Base-by-base conservation (phyloP, 2,113 vertebrate species). In the Micromys minutus region DNA sequence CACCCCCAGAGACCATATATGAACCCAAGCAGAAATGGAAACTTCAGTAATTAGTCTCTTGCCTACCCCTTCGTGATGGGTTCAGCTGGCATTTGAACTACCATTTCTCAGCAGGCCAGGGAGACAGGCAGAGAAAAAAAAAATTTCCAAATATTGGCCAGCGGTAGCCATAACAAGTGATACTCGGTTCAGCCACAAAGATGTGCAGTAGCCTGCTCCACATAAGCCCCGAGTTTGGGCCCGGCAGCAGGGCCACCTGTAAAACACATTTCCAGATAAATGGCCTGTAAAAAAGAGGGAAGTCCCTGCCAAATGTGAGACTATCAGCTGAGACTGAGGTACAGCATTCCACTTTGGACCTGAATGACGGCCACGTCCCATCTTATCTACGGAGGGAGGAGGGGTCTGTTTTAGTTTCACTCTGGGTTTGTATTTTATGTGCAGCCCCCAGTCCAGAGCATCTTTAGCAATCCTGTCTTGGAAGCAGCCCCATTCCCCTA, bases 181-280 rank as follows among this genome's bases (percentile, higher is more conserved):
- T 81, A 77, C 95, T 97, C 80, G 83, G 69, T 85, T 89, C 85
- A 36, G 72, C 57, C 39, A 4, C 83, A 89, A 81, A 93, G 95
- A 96, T 69, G 63, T 16, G 50, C 34, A 17, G 59, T 3, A 0
- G 8, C 11, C 59, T 39, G 29, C 0, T 24, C 39, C 65, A 61
- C 94, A 61, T 9, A 89, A 94, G 90, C 90, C 69, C 55, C 31
- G 69, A 42, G 61, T 84, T 93, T 96, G 97, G 95, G 71, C 95
- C 75, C 94, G 80, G 52, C 47, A 63, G 63, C 90, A 91, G 59
- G 76, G 87, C 97, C 97, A 97, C 97, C 97, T 98, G 97, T 97
- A 97, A 97, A 97, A 97, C 89, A 84, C 90, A 97, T 96, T 97
- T 96, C 88, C 97, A 96, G 76, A 93, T 94, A 97, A 98, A 96